A percentile compares a stretch with the other conserved stretches of the same genome.
Evolutionary conservation across 2,888 invertebrate species (phyloP).

Genomic region (Mimumesa dahlbomi): DNA sequence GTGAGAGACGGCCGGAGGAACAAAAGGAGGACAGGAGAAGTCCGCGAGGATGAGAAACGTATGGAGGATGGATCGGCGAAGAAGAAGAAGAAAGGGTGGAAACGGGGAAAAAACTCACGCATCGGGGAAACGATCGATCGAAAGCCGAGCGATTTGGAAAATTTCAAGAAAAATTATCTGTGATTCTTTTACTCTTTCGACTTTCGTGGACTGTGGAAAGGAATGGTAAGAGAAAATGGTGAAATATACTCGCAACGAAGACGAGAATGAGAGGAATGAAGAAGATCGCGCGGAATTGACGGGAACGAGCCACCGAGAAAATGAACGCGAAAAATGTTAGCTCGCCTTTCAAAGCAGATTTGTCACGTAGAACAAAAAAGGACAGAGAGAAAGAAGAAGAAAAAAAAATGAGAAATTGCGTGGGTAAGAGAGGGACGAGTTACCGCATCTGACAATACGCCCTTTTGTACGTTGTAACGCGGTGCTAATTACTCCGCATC

Average conservation of each 20-base stretch:
- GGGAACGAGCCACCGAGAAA: neutral
- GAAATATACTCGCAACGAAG: neutral
- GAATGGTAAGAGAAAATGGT: no score
- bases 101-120: slow-evolving; percentile 17
- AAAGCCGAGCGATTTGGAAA: no score
- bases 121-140: slow-evolving; percentile 38
- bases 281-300: slow-evolving; percentile 10
- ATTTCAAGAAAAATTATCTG: no score
- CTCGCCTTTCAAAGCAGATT: slow-evolving; percentile 63
- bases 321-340: neutral
- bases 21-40: slow-evolving; percentile 3
- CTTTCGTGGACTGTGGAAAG: neutral
- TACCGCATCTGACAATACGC: slow-evolving; percentile 41
- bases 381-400: neutral
- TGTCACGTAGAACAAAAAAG: slow-evolving; percentile 60
- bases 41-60: slow-evolving; percentile 6
- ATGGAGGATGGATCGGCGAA: slow-evolving; percentile 7
- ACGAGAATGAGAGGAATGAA: neutral
- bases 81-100: slow-evolving; percentile 13
- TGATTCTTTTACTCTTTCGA: neutral
- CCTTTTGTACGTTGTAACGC: slow-evolving; percentile 70
- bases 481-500: slow-evolving; percentile 70
- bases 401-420: neutral
- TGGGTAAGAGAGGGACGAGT: neutral
- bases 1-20: slow-evolving; percentile 21